Percentiles rank a stretch among this genome's conserved stretches.
These are phyloP conservation scores for Ephialtes manifestator DNA, from an alignment of 2,888 invertebrate species.

Conservation along the genomic window DNA sequence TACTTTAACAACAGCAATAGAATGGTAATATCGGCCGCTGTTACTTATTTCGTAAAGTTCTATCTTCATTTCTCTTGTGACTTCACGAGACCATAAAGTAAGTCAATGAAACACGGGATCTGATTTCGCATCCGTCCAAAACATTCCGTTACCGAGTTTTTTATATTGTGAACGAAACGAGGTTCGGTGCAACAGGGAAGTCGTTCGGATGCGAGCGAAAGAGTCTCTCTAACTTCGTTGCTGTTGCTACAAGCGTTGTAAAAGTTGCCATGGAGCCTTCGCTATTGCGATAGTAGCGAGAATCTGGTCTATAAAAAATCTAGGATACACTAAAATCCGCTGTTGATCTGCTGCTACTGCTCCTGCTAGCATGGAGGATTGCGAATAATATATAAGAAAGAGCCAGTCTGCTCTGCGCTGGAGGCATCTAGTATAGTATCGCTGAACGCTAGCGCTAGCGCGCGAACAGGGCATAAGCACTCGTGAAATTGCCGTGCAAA, in stretches of 20 bases:
- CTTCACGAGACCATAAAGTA: background rate
- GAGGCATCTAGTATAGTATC: slow-evolving; percentile 7
- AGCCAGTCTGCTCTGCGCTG: slow-evolving; percentile 30
- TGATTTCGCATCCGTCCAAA: slow-evolving; percentile 43
- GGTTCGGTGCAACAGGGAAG: slow-evolving; percentile 56
- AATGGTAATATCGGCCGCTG: background rate
- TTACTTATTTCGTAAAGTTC: background rate
- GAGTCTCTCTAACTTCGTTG: slow-evolving; percentile 18
- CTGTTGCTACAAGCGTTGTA: slow-evolving; percentile 40
- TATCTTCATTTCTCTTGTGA: background rate
- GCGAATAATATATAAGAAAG: slow-evolving; percentile 56
- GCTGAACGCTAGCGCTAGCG: slow-evolving; percentile 21
- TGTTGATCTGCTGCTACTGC: slow-evolving; percentile 47
- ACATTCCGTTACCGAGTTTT: slow-evolving; percentile 55
- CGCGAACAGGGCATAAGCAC: slow-evolving; percentile 68
- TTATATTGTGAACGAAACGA: slow-evolving; percentile 24
- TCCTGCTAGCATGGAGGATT: slow-evolving; percentile 38
- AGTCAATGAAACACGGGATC: background rate
- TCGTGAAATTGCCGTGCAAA: slow-evolving; percentile 75
- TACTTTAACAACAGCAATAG: background rate
- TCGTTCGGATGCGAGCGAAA: slow-evolving; percentile 52
- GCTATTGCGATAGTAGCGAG: slow-evolving; percentile 59
- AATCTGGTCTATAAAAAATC: slow-evolving; percentile 63
- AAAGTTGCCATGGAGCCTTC: slow-evolving; percentile 55
- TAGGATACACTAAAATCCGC: slow-evolving; percentile 60